These are phyloP conservation scores for Lysandra bellargus DNA, from an alignment of 2,888 invertebrate species.

Conservation along the genomic window DNA sequence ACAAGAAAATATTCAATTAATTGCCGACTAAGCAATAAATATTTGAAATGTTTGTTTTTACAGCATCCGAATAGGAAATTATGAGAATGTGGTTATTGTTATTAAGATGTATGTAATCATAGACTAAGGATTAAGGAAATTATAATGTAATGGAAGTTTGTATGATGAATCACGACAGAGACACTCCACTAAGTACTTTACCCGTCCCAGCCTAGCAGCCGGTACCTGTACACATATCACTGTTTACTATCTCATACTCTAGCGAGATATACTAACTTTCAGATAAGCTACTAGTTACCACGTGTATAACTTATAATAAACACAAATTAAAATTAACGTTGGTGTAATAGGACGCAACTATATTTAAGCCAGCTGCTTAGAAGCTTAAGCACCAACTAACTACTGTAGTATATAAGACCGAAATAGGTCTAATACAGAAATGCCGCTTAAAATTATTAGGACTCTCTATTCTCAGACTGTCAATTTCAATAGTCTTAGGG, in stretches of 20 bases:
- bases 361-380: too few relatives aligned
- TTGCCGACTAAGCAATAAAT: neutral
- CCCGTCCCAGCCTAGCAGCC: conserved; percentile 88
- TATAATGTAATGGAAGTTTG: neutral
- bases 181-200: conserved; percentile 75
- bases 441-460: too few relatives aligned
- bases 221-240: conserved; percentile 79
- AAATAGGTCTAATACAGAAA: too few relatives aligned
- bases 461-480: too few relatives aligned
- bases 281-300: too few relatives aligned
- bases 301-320: too few relatives aligned
- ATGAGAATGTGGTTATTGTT: neutral
- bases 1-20: neutral
- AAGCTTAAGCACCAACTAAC: too few relatives aligned
- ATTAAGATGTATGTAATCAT: neutral
- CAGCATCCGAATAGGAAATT: neutral
- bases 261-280: neutral
- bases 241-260: conserved; percentile 35
- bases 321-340: too few relatives aligned
- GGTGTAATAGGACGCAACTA: too few relatives aligned
- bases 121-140: too few relatives aligned
- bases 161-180: conserved; percentile 33
- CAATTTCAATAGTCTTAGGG: too few relatives aligned
- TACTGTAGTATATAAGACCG: too few relatives aligned
- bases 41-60: neutral